phyloP scores from a whole-genome alignment of 2,797 vertebrate species.

The Mycteria americana region DNA sequence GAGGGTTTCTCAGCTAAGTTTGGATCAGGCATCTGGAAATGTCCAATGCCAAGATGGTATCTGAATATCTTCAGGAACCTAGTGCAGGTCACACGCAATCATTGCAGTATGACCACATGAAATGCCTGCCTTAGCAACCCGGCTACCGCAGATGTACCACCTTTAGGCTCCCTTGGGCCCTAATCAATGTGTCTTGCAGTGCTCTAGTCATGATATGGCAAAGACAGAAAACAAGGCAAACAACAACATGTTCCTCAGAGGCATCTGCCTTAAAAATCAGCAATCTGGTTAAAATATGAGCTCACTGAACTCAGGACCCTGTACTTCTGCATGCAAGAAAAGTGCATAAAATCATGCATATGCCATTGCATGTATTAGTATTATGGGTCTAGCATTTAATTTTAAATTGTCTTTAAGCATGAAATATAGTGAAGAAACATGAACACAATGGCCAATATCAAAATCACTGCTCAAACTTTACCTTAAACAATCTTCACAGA shows the following conservation, averaged over 20 bases:
- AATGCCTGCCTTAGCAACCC: background rate
- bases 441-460: background rate
- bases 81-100: background rate
- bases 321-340: background rate
- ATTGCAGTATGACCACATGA: background rate
- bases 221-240: background rate
- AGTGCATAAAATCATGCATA: background rate
- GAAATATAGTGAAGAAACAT: background rate
- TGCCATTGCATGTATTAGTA: background rate
- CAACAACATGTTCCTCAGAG: background rate
- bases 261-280: background rate
- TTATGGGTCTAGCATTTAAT: background rate
- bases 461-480: background rate
- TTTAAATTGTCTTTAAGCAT: background rate
- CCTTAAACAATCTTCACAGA: background rate
- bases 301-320: background rate
- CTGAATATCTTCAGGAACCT: background rate
- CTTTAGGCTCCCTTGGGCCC: background rate
- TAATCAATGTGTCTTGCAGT: background rate
- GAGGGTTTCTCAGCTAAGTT: background rate
- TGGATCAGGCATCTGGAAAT: background rate
- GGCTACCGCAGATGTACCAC: background rate
- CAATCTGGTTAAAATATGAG: background rate
- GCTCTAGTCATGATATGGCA: background rate
- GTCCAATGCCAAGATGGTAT: background rate